Evolutionary conservation across 1,140 invertebrate species (phyloP).

Genomic region (Lordiphosa clarofinis): DNA sequence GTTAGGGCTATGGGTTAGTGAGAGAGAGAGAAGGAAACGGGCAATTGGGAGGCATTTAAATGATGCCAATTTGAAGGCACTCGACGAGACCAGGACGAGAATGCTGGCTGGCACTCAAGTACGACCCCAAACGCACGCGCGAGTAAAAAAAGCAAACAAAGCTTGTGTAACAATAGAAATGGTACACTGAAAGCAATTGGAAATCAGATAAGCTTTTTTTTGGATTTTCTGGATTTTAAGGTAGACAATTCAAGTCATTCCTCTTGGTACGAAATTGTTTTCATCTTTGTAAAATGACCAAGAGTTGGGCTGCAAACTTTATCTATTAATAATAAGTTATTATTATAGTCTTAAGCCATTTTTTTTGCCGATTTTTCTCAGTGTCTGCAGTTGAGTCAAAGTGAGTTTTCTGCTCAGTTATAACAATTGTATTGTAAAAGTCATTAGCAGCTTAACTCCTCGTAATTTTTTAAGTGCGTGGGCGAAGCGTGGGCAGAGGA

Average conservation of each 20-base stretch:
- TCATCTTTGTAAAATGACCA: too few relatives aligned
- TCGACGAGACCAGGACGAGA: constrained; percentile 29
- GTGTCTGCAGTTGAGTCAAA: constrained; percentile 12
- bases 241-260: too few relatives aligned
- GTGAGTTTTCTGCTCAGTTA: constrained; percentile 29
- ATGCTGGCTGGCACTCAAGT: constrained; percentile 27
- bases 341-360: not conserved
- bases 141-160: constrained; percentile 6
- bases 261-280: too few relatives aligned
- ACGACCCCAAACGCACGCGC: constrained; percentile 33
- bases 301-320: too few relatives aligned
- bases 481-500: constrained; percentile 2
- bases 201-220: not conserved
- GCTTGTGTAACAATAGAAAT: constrained; percentile 3
- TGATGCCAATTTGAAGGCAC: constrained; percentile 46
- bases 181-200: constrained; percentile 3
- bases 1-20: not conserved
- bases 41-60: constrained; percentile 29
- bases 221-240: too few relatives aligned
- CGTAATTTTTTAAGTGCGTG: constrained; percentile 32
- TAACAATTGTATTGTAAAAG: constrained; percentile 55
- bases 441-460: constrained; percentile 51
- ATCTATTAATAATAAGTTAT: too few relatives aligned
- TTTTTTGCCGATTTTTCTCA: not conserved
- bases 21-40: too few relatives aligned